Evolutionary conservation across 2,888 invertebrate genomes (phyloP).

Genomic region (Amaurobius ferox): DNA sequence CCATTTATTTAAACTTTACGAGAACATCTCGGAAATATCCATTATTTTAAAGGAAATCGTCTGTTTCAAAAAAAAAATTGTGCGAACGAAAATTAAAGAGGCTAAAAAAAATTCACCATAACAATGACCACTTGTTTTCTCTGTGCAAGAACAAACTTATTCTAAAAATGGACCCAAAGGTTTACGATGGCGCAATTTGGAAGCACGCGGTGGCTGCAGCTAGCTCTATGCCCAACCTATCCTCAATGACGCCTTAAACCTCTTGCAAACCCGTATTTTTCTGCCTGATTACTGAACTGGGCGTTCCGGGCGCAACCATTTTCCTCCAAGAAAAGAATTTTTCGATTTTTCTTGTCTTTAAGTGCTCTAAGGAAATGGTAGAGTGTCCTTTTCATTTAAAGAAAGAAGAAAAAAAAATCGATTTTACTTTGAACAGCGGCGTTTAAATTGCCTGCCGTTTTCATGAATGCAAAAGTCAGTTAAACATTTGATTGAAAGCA

Average conservation of each 20-base stretch:
- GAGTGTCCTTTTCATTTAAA: constrained; percentile 8
- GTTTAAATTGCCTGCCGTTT: background rate
- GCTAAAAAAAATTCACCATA: background rate
- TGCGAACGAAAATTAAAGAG: background rate
- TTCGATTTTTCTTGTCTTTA: background rate
- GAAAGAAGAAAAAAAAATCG: background rate
- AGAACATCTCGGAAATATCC: no score
- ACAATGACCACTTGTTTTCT: background rate
- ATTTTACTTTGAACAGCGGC: background rate
- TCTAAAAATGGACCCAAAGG: constrained; percentile 24
- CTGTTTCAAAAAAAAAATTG: background rate
- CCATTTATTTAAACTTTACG: no score
- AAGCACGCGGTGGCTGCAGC: constrained; percentile 27
- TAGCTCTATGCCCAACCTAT: constrained; percentile 47
- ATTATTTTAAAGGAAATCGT: background rate
- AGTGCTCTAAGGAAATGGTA: background rate
- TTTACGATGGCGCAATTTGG: constrained; percentile 39
- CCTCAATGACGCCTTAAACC: constrained; percentile 33
- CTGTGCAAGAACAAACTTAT: background rate
- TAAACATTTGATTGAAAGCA: no score
- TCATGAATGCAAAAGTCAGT: no score
- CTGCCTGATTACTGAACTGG: constrained; percentile 44
- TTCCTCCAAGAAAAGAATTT: background rate
- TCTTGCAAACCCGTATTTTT: constrained; percentile 37
- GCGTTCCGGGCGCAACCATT: background rate